phyloP scores from a whole-genome alignment of 1,140 invertebrate genomes.

The Cephus cinctus region DNA sequence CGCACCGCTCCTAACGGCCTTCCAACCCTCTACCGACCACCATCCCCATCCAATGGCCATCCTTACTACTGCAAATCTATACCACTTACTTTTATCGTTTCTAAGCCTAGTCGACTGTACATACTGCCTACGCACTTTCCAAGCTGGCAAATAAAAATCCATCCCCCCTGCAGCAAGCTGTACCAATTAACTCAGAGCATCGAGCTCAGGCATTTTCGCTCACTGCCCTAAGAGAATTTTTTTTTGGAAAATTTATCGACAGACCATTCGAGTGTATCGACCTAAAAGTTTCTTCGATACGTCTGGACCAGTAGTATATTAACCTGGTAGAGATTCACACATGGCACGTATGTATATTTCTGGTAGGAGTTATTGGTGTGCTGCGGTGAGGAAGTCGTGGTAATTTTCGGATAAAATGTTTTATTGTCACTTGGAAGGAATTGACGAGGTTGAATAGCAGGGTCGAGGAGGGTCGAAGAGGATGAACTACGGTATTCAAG shows the following conservation, averaged over 20 bases:
- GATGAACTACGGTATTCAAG: no score
- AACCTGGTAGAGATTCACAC: neutral
- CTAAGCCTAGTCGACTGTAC: constrained; percentile 35
- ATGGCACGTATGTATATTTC: neutral
- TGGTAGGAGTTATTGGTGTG: neutral
- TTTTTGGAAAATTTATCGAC: no score
- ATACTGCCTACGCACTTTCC: no score
- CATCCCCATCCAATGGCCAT: constrained; percentile 5
- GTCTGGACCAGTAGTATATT: constrained; percentile 2
- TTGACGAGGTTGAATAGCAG: no score
- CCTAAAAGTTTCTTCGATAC: no score
- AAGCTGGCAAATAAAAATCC: no score
- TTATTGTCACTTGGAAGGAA: no score
- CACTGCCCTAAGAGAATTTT: no score
- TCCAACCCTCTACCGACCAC: constrained; percentile 13
- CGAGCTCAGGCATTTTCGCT: no score
- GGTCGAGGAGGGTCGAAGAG: constrained; percentile 17
- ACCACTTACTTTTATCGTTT: constrained; percentile 50
- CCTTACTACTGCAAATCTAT: constrained; percentile 40
- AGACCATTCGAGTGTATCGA: no score
- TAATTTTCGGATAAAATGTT: constrained; percentile 32
- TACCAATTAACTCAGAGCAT: no score
- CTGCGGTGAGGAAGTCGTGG: constrained; percentile 17
- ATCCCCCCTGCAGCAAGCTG: no score
- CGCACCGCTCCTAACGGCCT: constrained; percentile 49